A percentile compares a stretch with the other conserved stretches of the same genome.
These are phyloP conservation scores for Thaleichthys pacificus DNA, from an alignment of 2,797 vertebrate species.

Conservation along the genomic window DNA sequence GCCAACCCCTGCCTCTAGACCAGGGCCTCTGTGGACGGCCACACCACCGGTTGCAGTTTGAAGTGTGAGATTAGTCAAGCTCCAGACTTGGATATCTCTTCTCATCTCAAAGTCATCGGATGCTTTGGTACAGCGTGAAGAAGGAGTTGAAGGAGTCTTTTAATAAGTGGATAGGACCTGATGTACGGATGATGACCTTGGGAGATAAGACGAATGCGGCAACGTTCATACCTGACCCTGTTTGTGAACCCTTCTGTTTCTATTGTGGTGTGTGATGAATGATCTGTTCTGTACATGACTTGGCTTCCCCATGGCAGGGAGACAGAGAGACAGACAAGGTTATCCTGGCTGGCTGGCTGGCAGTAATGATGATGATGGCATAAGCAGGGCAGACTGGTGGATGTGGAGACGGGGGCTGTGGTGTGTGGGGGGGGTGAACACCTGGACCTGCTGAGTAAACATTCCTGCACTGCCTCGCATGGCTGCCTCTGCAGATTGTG, in stretches of 20 bases:
- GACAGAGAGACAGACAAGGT: background rate
- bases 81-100: background rate
- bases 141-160: background rate
- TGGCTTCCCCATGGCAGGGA: background rate
- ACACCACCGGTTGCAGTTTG: constrained; percentile 30
- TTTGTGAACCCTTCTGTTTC: too few species aligned
- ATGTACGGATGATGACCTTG: too few species aligned
- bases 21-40: constrained; percentile 50
- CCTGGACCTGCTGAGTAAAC: constrained; percentile 61
- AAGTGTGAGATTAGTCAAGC: background rate
- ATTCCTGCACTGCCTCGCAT: constrained; percentile 45
- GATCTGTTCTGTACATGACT: background rate
- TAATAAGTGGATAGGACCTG: background rate
- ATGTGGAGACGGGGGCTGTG: background rate
- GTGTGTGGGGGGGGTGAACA: constrained; percentile 31
- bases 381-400: background rate
- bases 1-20: constrained; percentile 19
- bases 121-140: too few species aligned
- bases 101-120: background rate
- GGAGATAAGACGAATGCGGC: too few species aligned
- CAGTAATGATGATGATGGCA: background rate
- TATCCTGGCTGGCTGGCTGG: constrained; percentile 1
- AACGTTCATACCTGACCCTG: too few species aligned
- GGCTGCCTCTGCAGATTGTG: constrained; percentile 45
- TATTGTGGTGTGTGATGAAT: too few species aligned